These are phyloP conservation scores for Drosophila athabasca DNA, from an alignment of 1,140 invertebrate genomes.

Conservation along the genomic window DNA sequence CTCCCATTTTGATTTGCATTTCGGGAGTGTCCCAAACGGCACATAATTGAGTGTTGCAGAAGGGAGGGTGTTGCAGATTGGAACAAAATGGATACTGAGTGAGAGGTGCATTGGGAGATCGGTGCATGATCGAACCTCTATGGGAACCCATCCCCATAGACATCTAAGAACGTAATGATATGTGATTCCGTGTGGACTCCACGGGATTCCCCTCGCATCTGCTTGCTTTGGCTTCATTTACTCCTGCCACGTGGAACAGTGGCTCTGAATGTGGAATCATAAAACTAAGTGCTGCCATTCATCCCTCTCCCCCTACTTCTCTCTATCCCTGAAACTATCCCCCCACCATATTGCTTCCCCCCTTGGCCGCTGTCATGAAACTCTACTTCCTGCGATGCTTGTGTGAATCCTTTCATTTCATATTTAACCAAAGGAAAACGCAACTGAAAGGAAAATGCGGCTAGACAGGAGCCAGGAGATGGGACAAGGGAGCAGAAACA, in stretches of 20 bases:
- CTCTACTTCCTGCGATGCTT: slow-evolving; percentile 40
- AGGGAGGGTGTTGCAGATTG: neutral
- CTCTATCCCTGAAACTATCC: neutral
- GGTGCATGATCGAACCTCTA: neutral
- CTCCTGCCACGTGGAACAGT: slow-evolving; percentile 57
- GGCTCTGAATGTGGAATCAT: slow-evolving; percentile 44
- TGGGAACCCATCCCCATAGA: neutral
- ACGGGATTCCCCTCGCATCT: neutral
- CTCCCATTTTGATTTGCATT: slow-evolving; percentile 42
- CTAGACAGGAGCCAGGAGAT: slow-evolving; percentile 14
- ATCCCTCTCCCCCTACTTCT: slow-evolving; percentile 1
- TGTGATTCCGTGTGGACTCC: too few relatives aligned
- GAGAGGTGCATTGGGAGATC: neutral
- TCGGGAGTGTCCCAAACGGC: neutral
- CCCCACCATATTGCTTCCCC: slow-evolving; percentile 2
- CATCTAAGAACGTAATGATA: neutral
- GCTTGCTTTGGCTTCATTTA: slow-evolving; percentile 25
- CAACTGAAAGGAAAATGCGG: slow-evolving; percentile 49
- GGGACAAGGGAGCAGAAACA: slow-evolving; percentile 11
- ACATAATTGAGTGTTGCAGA: slow-evolving; percentile 1
- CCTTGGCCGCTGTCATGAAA: neutral
- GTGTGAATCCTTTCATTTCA: slow-evolving; percentile 68
- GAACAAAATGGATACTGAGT: neutral
- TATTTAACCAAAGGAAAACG: slow-evolving; percentile 53
- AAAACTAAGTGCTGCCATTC: slow-evolving; percentile 65